Conservation (phyloP, 1,140 invertebrate species). For the Aethina tumida region DNA sequence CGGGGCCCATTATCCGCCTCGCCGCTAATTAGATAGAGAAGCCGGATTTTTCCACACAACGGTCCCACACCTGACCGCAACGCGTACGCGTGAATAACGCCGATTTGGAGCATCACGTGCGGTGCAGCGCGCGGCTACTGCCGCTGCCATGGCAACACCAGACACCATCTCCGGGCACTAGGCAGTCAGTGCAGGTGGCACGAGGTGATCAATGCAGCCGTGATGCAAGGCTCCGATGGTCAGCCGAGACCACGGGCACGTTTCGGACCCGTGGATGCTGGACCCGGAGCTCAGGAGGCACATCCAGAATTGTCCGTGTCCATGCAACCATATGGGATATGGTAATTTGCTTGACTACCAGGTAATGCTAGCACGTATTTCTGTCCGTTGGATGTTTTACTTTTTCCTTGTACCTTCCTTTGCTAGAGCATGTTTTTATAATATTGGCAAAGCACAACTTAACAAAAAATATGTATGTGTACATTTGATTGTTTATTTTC, state of each 20-base stretch:
- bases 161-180: constrained; percentile 20
- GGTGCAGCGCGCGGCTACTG: constrained; percentile 32
- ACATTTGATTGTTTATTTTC: too few species aligned
- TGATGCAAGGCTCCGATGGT: constrained; percentile 25
- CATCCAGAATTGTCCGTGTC: constrained; percentile 76
- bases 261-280: constrained; percentile 29
- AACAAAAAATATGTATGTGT: too few species aligned
- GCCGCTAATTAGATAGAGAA: background rate
- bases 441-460: too few species aligned
- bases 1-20: background rate
- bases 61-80: constrained; percentile 9
- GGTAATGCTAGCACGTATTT: too few species aligned
- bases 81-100: constrained; percentile 12
- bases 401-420: too few species aligned
- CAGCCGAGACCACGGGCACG: constrained; percentile 25
- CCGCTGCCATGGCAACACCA: constrained; percentile 34
- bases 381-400: too few species aligned
- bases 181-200: constrained; percentile 22
- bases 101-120: constrained; percentile 34
- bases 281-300: constrained; percentile 72
- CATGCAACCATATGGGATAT: constrained; percentile 85
- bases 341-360: constrained; percentile 85
- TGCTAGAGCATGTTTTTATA: too few species aligned
- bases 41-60: constrained; percentile 1
- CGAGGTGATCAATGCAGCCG: constrained; percentile 28